These are phyloP conservation scores for Carterocephalus palaemon DNA, from an alignment of 2,888 invertebrate species.

Conservation along the genomic window DNA sequence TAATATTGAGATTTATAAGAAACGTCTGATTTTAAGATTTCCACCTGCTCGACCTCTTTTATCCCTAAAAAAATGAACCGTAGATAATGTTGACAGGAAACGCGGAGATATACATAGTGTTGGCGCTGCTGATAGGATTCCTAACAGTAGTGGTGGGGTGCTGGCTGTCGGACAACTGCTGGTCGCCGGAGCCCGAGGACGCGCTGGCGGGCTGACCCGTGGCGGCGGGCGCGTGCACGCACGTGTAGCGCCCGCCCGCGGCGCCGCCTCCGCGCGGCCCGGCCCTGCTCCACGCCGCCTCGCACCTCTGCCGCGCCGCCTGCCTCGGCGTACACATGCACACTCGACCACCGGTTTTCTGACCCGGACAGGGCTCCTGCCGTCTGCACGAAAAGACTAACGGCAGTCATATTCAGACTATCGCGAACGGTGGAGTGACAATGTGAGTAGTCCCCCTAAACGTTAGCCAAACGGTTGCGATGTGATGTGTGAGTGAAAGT, in stretches of 20 bases:
- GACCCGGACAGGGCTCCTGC: constrained; percentile 59
- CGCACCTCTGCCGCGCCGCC: constrained; percentile 59
- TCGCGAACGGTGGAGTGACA: constrained; percentile 63
- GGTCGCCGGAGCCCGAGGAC: constrained; percentile 86
- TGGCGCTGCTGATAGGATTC: constrained; percentile 84
- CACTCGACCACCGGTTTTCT: constrained; percentile 50
- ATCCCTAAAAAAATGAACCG: not conserved
- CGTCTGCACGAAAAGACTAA: constrained; percentile 66
- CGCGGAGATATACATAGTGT: constrained; percentile 86
- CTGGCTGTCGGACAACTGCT: constrained; percentile 88
- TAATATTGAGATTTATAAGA: not conserved
- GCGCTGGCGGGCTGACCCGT: constrained; percentile 83
- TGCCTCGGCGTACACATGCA: constrained; percentile 61
- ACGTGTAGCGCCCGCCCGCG: constrained; percentile 76
- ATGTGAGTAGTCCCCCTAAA: constrained; percentile 36
- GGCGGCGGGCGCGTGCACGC: constrained; percentile 80
- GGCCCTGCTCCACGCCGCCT: constrained; percentile 58
- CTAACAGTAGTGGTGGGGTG: constrained; percentile 86
- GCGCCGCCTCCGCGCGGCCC: constrained; percentile 53
- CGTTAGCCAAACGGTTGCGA: constrained; percentile 26
- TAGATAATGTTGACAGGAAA: constrained; percentile 71
- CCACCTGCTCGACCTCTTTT: no score
- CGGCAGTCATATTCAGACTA: constrained; percentile 58
- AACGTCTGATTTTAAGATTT: no score
- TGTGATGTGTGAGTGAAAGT: constrained; percentile 25